A percentile compares a stretch with the other conserved stretches of the same genome.
These are phyloP conservation scores for Semicossyphus pulcher DNA, from an alignment of 2,113 vertebrate genomes.

Conservation along the genomic window DNA sequence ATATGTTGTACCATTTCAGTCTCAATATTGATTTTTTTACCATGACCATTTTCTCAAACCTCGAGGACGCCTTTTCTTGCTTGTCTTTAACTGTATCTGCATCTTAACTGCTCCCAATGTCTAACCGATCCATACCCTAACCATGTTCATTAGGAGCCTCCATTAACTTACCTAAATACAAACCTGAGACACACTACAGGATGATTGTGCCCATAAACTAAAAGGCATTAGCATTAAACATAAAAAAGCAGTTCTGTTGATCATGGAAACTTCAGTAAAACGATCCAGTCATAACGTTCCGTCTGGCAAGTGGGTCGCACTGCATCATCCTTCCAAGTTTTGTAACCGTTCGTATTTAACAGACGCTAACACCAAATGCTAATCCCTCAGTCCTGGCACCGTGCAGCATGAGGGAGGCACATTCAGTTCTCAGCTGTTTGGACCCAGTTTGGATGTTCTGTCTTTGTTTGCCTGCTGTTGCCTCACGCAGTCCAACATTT, in stretches of 20 bases:
- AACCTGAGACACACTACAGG: no score
- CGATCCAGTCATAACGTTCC: neutral
- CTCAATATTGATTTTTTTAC: neutral
- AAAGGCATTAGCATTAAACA: neutral
- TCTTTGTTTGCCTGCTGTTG: slow-evolving; percentile 21
- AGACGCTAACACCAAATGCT: slow-evolving; percentile 22
- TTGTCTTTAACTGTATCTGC: neutral
- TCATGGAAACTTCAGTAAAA: neutral
- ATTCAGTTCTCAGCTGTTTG: slow-evolving; percentile 18
- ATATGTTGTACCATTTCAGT: neutral
- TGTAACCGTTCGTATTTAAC: neutral
- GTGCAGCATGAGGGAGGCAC: neutral
- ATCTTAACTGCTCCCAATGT: neutral
- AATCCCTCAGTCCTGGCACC: slow-evolving; percentile 10
- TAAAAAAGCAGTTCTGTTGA: neutral
- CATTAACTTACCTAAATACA: no score
- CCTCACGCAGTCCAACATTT: neutral
- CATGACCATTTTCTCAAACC: neutral
- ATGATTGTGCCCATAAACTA: no score
- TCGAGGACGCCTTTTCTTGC: neutral
- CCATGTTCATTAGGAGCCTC: no score
- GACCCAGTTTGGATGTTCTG: neutral
- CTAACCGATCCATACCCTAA: no score
- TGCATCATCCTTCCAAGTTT: neutral
- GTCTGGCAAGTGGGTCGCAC: neutral